Base-by-base conservation (phyloP, 2,888 invertebrate genomes). In the Drosophila paranaensis region DNA sequence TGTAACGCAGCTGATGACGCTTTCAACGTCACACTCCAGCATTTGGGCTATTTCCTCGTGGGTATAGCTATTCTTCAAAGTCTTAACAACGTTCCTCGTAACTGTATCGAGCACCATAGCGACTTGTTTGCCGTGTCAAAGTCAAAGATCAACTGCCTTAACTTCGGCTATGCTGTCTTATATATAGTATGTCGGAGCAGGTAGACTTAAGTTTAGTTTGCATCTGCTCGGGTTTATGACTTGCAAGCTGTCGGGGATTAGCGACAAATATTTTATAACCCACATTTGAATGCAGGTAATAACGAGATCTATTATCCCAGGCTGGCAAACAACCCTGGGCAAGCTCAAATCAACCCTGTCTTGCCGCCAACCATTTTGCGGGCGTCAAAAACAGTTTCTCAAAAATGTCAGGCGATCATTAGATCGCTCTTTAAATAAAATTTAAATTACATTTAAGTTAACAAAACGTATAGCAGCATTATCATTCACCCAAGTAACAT, bases 1-100 rank as follows among this genome's bases (percentile, higher is more conserved):
- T 11, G 56, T 53, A 6, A 83, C 60, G 45, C 77, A 86, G 25
- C 43, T 77, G 5, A 43, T 33, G 2, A 84, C 89, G 13, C 75
- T 77, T 13, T 75, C 66, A 27, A 81, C 70, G 50, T 81, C 81
- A 30, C 77, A 74, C 1, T 86, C 84, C 6, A 89, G 62, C 11
- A 87, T 89, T 48, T 81, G 67, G 4, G 84, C 81, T 2, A 84
- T 79, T 42, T 89, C 74, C 20, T 84, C 71, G 37, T 54, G 37
- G 25, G 39, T 79, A 27, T 84, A 74, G 2, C 63, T 51, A 0
- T 48, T 54, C 51, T 70, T 78, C 0, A 83, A 51, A 0, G 56
- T 62, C 30, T 70, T 71, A 16, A 82, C 77, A n/a, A 82, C 14
- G 3, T 55, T 63, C 9, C 60, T 51, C 2, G 43, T 45, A 33